Conservation (phyloP, 2,113 vertebrate genomes). For the Tor tambroides region DNA sequence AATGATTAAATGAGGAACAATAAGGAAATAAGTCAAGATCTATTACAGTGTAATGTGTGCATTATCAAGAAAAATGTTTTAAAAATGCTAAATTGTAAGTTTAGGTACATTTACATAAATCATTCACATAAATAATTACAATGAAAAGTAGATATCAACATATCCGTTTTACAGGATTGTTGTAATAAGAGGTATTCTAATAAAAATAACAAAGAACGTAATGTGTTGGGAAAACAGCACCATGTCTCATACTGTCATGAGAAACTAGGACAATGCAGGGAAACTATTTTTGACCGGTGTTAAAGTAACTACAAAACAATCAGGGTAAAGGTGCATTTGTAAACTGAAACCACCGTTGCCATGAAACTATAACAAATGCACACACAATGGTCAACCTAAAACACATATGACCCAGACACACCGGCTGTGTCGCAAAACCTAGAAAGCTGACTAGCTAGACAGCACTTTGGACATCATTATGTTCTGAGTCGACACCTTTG, state of each 20-base stretch:
- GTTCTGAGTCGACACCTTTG: background rate
- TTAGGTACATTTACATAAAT: background rate
- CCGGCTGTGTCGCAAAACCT: background rate
- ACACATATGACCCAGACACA: background rate
- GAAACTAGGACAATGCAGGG: constrained; percentile 17
- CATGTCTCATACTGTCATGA: background rate
- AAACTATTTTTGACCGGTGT: background rate
- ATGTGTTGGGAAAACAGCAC: background rate
- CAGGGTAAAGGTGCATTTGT: background rate
- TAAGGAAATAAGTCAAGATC: background rate
- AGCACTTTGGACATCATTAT: background rate
- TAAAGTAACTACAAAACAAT: constrained; percentile 21
- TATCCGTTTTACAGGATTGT: background rate
- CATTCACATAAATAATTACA: background rate
- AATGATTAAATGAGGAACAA: no score
- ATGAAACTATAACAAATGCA: background rate
- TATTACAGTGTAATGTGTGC: background rate
- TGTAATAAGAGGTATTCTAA: no score
- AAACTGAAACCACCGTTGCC: background rate
- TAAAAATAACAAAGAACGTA: background rate
- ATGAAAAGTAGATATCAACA: background rate
- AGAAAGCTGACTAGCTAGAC: background rate
- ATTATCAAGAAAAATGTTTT: background rate
- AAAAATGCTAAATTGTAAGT: background rate
- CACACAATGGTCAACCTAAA: background rate